Base-by-base conservation (phyloP, 2,888 invertebrate species). In the Hypomecis atomaria region DNA sequence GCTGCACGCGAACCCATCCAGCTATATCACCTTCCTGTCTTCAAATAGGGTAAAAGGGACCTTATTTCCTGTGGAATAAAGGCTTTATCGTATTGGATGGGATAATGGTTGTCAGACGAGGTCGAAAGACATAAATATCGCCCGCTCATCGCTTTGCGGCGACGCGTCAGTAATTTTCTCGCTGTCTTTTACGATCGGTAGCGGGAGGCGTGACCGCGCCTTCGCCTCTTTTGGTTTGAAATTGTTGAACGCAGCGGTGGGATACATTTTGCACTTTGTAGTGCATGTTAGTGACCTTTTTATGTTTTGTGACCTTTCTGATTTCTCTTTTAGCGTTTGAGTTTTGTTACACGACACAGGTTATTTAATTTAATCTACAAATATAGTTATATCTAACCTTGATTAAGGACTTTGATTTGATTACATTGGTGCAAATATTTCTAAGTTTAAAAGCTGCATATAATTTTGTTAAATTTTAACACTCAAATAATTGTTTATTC, bases 101-200 rank as follows among this genome's bases (percentile, higher is more conserved):
- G 40, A 48, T 61, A 40, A 61, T 23, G 23, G 52, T 37, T 56
- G 66, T 75, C 81, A 37, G 67, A 58, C 65, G 85, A 85, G 84
- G 85, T 84, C 84, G 80, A 81, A 81, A 80, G 83, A 82, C 83
- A 81, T 87, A 87, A 84, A 86, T 88, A 86, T 85, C 87, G 79
- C 76, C 80, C 77, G 83, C 83, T 81, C 82, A 79, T 82, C 85
- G 81, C 83, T 84, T 86, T 83, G 83, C 84, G 82, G 83, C 78
- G 75, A 76, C 69, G 82, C 80, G 79, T 79, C 78, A 78, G 82
- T 83, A 83, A 81, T 82, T 82, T 78, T 79, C 80, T 76, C 76
- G 73, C 72, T 57, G 53, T 60, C 62, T 53, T 59, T 44, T 40
- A 59, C 45, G 53, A 47, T 43, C 54, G 11, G 54, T 54, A 38